These are phyloP conservation scores for Ethmia dodecea DNA, from an alignment of 2,888 invertebrate species.

Conservation along the genomic window DNA sequence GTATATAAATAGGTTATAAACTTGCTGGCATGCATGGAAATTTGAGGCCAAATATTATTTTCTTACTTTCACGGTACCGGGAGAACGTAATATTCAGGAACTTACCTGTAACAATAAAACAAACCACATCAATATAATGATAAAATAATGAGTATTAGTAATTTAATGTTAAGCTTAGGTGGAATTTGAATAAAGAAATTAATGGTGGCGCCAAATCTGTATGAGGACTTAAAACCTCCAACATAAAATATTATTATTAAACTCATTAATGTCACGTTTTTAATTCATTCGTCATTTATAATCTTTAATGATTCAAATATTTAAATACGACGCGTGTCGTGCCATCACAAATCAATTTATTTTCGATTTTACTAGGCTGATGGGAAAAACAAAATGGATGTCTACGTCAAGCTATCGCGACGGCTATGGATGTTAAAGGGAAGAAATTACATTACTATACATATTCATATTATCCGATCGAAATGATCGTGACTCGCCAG, in stretches of 20 bases:
- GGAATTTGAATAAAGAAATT: no score
- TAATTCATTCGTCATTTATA: constrained; percentile 19
- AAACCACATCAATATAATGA: no score
- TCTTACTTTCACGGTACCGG: no score
- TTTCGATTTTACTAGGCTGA: neutral
- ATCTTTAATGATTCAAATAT: constrained; percentile 15
- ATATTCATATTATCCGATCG: constrained; percentile 11
- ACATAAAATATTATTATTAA: constrained; percentile 19
- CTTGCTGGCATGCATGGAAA: no score
- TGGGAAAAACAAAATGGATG: neutral
- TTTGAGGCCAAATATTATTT: no score
- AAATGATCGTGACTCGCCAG: constrained; percentile 51
- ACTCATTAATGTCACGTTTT: constrained; percentile 18
- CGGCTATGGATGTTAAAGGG: no score
- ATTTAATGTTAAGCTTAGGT: no score
- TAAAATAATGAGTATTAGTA: no score
- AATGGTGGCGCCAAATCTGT: constrained; percentile 15
- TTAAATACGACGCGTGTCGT: constrained; percentile 7
- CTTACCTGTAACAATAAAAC: no score
- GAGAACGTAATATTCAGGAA: no score
- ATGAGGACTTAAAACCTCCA: constrained; percentile 7
- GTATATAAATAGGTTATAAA: no score
- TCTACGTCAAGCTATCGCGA: neutral
- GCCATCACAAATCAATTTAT: constrained; percentile 9
- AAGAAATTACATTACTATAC: constrained; percentile 3